phyloP scores from a whole-genome alignment of 2,888 invertebrate genomes.

The Lucinisca nassula region DNA sequence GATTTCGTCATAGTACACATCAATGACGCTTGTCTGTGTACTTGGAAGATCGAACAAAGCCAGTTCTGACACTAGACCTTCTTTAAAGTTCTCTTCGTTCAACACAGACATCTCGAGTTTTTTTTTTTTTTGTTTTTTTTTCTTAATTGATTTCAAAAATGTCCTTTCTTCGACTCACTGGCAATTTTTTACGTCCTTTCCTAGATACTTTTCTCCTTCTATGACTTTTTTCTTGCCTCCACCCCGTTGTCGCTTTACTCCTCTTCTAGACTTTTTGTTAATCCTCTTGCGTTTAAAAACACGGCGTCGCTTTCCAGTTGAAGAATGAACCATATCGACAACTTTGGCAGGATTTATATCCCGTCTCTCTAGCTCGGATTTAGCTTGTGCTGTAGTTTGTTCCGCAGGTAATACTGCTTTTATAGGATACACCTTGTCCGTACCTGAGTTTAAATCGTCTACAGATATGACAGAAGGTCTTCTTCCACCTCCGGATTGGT shows the following conservation, averaged over 20 bases:
- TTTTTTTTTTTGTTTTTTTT: neutral
- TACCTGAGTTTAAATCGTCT: neutral
- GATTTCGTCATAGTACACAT: conserved; percentile 57
- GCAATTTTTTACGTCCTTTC: neutral
- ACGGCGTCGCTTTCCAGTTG: conserved; percentile 16
- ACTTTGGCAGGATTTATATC: conserved; percentile 19
- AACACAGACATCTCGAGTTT: neutral
- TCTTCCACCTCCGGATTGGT: conserved; percentile 23
- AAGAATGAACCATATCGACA: conserved; percentile 17
- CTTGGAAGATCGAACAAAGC: conserved; percentile 62
- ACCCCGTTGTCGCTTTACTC: conserved; percentile 1
- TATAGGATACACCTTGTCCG: conserved; percentile 8
- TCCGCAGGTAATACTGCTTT: conserved; percentile 18
- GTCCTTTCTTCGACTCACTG: conserved; percentile 4
- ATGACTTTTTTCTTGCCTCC: neutral
- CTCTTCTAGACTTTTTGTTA: neutral
- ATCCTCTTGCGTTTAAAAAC: conserved; percentile 29
- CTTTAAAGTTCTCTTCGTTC: conserved; percentile 53
- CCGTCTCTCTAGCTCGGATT: conserved; percentile 6
- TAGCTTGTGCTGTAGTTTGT: conserved; percentile 23
- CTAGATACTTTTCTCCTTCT: neutral
- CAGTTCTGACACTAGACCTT: conserved; percentile 56
- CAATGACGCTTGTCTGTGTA: conserved; percentile 61
- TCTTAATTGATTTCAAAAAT: conserved; percentile 15
- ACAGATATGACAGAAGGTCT: conserved; percentile 12